phyloP scores from a whole-genome alignment of 2,797 vertebrate species.

The Macropus fuliginosus region DNA sequence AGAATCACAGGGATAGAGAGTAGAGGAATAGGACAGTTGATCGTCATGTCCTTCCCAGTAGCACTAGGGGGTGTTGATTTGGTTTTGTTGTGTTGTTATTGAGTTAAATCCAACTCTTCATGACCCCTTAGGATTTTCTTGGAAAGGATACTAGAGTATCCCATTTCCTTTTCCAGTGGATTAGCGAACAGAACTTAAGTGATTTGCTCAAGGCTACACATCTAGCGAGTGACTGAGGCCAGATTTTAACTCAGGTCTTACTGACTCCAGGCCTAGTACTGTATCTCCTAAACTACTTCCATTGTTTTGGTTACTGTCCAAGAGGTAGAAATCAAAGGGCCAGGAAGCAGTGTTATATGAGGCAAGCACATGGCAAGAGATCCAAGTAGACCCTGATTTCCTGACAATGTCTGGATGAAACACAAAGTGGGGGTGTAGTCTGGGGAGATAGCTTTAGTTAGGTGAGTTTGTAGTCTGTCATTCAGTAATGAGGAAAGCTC shows the following conservation, averaged over 20 bases:
- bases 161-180: background rate
- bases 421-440: no score
- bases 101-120: no score
- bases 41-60: no score
- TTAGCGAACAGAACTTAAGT: background rate
- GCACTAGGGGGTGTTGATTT: no score
- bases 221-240: background rate
- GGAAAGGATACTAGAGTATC: no score
- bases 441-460: background rate
- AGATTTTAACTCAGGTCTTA: background rate
- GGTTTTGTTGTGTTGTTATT: no score
- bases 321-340: background rate
- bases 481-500: background rate
- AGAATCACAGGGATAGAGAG: no score
- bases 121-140: background rate
- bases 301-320: background rate
- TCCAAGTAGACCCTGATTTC: background rate
- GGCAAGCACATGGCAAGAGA: background rate
- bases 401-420: background rate
- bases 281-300: background rate
- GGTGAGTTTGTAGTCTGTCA: background rate
- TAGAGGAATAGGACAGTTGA: no score
- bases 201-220: background rate
- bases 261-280: background rate
- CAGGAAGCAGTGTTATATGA: background rate